A percentile compares a stretch with the other conserved stretches of the same genome.
phyloP scores from a whole-genome alignment of 2,888 invertebrate species.

The Perizoma affinitatum region DNA sequence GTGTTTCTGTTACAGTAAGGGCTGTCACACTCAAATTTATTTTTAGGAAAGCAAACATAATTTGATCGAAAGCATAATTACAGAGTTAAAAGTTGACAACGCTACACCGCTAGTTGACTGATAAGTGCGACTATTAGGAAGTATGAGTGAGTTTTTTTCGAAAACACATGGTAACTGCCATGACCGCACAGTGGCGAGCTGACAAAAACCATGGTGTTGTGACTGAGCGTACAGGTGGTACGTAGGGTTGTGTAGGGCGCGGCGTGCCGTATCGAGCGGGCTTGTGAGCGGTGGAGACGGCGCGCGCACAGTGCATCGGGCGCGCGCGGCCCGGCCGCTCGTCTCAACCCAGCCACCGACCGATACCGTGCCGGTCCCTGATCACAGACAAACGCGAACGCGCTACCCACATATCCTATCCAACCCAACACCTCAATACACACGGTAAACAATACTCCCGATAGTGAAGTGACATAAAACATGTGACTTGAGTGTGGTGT shows the following conservation, averaged over 20 bases:
- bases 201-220: conserved; percentile 71
- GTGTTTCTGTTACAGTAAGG: too few species aligned
- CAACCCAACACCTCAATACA: conserved; percentile 28
- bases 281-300: conserved; percentile 51
- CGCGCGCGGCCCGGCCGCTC: conserved; percentile 62
- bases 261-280: conserved; percentile 63
- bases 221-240: conserved; percentile 79
- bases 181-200: conserved; percentile 31
- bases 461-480: conserved; percentile 35
- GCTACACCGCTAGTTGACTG: neutral
- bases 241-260: conserved; percentile 71
- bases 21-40: too few species aligned
- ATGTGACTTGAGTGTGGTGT: conserved; percentile 23
- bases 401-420: conserved; percentile 39
- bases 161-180: conserved; percentile 22
- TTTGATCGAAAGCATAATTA: conserved; percentile 5
- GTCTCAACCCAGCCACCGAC: conserved; percentile 49
- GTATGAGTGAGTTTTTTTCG: conserved; percentile 5
- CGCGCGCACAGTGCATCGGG: conserved; percentile 70
- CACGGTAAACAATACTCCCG: conserved; percentile 31
- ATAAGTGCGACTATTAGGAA: too few species aligned
- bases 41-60: too few species aligned
- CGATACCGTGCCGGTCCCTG: conserved; percentile 39
- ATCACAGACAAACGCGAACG: conserved; percentile 56
- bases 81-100: neutral